Evolutionary conservation across 2,888 invertebrate genomes (phyloP), one percentile per base, ranked within the genome.

Genomic region (Helobdella robusta): DNA sequence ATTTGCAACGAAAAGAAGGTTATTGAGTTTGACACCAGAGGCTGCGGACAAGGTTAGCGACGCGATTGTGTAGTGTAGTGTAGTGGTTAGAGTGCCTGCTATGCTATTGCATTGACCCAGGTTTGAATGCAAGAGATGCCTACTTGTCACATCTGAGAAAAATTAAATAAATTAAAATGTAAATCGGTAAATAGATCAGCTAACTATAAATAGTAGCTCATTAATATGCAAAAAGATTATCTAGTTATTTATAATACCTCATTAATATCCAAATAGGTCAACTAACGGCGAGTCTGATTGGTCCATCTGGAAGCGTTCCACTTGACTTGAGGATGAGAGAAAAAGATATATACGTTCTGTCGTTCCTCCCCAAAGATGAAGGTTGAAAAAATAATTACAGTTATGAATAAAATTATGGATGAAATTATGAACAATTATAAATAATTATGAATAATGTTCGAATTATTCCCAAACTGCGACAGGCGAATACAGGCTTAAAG

Each of bases 21-120:
- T 68, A 75, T 95, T 25, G 86, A 89, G 1, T 88, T 95, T 72
- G 93, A 95, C 76, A 86, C 88, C 0, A 85, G 87, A 54, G 88
- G 88, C 74, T 93, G 92, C 0, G 95, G 94, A 0, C 92, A 93
- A 1, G 79, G 79, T 77, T 68, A 67, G 58, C 50, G 2, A 23
- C 25, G 28, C 2, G 34, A 34, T 1, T 28, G 2, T 4, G 32
- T 23, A 32, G 20, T 34, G 18, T 2, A 11, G 2, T 32, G 50
- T 34, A 8, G 32, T 0, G 23, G 20, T 60, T 35, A 23, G 25
- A n/a, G 44, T 6, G 20, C 15, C 32, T 15, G 20, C 20, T 60
- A 15, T n/a, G 11, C 11, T 15, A n/a, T 15, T 40, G 44, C 11
- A 40, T 40, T n/a, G 44, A n/a, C n/a, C 11, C 44, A 15, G n/a